phyloP scores from a whole-genome alignment of 2,888 invertebrate genomes.

The Cryptus viduatorius region DNA sequence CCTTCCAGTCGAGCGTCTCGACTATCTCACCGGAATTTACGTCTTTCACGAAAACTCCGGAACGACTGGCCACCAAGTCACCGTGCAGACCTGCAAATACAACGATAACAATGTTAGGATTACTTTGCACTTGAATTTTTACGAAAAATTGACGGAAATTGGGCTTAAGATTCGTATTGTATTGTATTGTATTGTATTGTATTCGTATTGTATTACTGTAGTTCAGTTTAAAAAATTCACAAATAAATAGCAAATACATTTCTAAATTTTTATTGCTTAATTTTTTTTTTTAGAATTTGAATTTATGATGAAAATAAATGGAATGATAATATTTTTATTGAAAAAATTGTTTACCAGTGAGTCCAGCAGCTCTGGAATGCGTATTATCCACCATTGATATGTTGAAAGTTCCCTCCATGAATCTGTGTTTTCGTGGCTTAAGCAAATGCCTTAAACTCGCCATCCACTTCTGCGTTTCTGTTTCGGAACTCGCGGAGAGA shows the following conservation, averaged over 20 bases:
- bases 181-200: no score
- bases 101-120: background rate
- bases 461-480: constrained; percentile 90
- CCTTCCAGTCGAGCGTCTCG: constrained; percentile 87
- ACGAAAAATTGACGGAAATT: no score
- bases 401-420: constrained; percentile 86
- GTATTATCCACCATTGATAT: constrained; percentile 88
- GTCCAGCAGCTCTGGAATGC: constrained; percentile 88
- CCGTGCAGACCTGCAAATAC: constrained; percentile 86
- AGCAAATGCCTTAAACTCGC: constrained; percentile 83
- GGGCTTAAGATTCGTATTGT: no score
- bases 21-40: constrained; percentile 85
- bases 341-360: constrained; percentile 82
- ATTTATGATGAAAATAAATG: background rate
- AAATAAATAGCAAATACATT: no score
- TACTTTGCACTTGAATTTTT: background rate
- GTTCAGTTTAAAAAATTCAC: no score
- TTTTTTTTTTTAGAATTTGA: no score
- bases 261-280: no score
- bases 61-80: constrained; percentile 86
- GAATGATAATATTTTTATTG: background rate
- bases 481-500: constrained; percentile 88
- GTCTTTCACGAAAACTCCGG: constrained; percentile 87
- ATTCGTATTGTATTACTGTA: no score
- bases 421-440: constrained; percentile 84